These are phyloP conservation scores for Poeciliopsis paucimaculata DNA, from an alignment of 2,797 vertebrate genomes.

Conservation along the genomic window DNA sequence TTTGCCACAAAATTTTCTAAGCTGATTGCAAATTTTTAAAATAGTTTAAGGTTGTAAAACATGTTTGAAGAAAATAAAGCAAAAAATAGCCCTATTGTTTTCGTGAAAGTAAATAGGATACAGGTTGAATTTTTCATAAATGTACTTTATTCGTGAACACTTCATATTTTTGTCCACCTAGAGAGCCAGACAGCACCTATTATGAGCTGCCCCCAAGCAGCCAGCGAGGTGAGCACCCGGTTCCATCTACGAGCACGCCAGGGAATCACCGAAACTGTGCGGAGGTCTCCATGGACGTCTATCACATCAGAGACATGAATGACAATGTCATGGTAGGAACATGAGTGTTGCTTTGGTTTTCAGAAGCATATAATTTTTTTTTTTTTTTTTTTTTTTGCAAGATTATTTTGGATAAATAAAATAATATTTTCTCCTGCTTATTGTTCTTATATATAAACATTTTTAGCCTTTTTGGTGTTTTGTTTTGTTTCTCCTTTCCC, in stretches of 20 bases:
- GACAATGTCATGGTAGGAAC: constrained; percentile 90
- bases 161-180: constrained; percentile 58
- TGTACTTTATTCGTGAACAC: not conserved
- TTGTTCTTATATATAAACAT: not conserved
- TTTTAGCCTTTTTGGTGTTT: not conserved
- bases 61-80: not conserved
- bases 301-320: constrained; percentile 91
- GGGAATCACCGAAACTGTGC: constrained; percentile 69
- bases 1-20: no score
- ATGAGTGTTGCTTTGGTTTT: not conserved
- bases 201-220: constrained; percentile 89
- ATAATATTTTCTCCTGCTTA: not conserved
- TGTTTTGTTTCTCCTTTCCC: constrained; percentile 59
- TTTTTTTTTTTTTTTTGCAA: no score
- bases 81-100: not conserved
- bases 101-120: not conserved
- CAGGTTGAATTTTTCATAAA: not conserved
- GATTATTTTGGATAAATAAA: not conserved
- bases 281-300: constrained; percentile 90
- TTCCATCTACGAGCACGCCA: constrained; percentile 71
- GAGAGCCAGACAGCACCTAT: constrained; percentile 97
- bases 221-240: constrained; percentile 69
- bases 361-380: not conserved
- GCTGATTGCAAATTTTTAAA: no score
- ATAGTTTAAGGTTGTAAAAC: no score